These are phyloP conservation scores for Gonatopus flavifemur DNA, from an alignment of 1,140 invertebrate genomes.

Conservation along the genomic window DNA sequence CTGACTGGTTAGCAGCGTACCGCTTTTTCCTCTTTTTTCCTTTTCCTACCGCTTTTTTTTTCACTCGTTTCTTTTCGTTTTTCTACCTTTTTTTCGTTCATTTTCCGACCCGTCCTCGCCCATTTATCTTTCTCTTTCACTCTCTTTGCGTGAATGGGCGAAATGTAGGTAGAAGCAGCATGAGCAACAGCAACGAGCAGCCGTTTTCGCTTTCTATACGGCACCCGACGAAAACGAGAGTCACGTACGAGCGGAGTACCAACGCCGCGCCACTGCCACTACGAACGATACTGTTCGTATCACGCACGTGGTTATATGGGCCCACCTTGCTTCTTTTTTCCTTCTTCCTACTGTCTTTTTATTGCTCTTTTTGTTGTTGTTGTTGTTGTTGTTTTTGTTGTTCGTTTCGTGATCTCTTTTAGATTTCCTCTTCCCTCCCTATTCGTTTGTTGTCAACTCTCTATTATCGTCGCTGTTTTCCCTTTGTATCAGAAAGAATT, in stretches of 20 bases:
- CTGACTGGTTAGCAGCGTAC: constrained; percentile 16
- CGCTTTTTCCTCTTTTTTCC: constrained; percentile 33
- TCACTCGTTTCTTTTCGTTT: constrained; percentile 13
- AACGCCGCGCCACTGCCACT: too few relatives aligned
- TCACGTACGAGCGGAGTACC: constrained; percentile 49
- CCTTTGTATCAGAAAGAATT: too few relatives aligned
- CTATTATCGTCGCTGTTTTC: too few relatives aligned
- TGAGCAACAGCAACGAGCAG: constrained; percentile 13
- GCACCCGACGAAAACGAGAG: constrained; percentile 55
- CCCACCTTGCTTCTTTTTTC: constrained; percentile 15
- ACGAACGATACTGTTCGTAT: too few relatives aligned
- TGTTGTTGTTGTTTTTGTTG: too few relatives aligned
- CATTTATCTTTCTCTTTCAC: constrained; percentile 17
- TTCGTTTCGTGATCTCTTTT: too few relatives aligned
- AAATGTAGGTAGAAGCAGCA: constrained; percentile 57
- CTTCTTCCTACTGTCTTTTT: constrained; percentile 6
- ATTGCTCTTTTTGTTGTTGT: too few relatives aligned
- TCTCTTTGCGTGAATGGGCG: constrained; percentile 55
- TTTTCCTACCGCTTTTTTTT: constrained; percentile 33
- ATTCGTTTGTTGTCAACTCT: too few relatives aligned
- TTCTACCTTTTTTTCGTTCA: background rate
- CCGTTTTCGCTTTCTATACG: constrained; percentile 57
- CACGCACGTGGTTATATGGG: constrained; percentile 28
- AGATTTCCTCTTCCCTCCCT: too few relatives aligned
- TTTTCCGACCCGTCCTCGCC: constrained; percentile 23